A percentile compares a stretch with the other conserved stretches of the same genome.
Conservation (phyloP, 2,113 vertebrate species). For the Stomatorhinus ivindoensis region DNA sequence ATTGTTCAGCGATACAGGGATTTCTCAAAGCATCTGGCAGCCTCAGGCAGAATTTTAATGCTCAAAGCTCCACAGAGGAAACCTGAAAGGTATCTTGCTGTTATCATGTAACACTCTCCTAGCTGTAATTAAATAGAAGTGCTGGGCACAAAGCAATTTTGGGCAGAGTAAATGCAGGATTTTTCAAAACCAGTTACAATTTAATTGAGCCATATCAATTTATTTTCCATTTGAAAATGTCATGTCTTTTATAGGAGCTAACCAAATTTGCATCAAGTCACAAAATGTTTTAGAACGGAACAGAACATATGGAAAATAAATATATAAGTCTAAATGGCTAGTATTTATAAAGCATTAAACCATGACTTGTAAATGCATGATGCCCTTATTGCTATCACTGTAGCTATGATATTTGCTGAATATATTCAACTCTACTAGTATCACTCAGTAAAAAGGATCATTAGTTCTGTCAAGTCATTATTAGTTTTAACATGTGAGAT, state of each 20-base stretch:
- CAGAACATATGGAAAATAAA: constrained; percentile 44
- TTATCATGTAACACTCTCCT: constrained; percentile 56
- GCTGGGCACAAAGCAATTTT: constrained; percentile 61
- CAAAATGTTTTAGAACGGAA: constrained; percentile 49
- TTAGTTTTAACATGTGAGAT: constrained; percentile 36
- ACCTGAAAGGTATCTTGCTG: constrained; percentile 54
- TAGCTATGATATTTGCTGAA: constrained; percentile 36
- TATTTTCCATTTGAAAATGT: constrained; percentile 68
- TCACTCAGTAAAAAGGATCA: constrained; percentile 39
- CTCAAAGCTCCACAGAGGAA: constrained; percentile 45
- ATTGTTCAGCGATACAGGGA: constrained; percentile 35
- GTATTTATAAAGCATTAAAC: constrained; percentile 34
- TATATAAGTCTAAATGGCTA: constrained; percentile 54
- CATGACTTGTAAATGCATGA: constrained; percentile 43
- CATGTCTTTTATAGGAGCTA: constrained; percentile 57
- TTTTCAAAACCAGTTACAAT: constrained; percentile 47
- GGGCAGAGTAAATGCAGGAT: constrained; percentile 36
- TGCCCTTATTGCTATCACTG: constrained; percentile 32
- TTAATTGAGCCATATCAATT: constrained; percentile 66
- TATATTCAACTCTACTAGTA: constrained; percentile 36
- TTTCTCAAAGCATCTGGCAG: constrained; percentile 36
- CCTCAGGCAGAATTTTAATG: constrained; percentile 42
- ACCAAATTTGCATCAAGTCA: constrained; percentile 53
- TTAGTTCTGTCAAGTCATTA: constrained; percentile 40
- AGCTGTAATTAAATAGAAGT: constrained; percentile 62